These are phyloP conservation scores for Orchesellides sinensis DNA, from an alignment of 2,888 invertebrate species.

Conservation along the genomic window DNA sequence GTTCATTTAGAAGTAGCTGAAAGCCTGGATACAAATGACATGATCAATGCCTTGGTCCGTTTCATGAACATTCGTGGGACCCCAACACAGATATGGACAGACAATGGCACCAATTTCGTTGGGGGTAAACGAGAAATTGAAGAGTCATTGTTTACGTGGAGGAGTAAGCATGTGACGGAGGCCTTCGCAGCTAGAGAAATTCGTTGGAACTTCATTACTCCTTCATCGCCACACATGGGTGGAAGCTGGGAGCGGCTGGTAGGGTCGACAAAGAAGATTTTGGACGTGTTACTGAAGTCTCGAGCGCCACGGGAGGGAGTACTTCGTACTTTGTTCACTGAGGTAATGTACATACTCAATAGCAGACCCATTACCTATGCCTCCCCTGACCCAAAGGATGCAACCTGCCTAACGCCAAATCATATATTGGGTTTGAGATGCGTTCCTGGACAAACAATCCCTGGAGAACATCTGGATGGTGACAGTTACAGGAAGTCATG, in stretches of 20 bases:
- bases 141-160: neutral
- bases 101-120: slow-evolving; percentile 69
- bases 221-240: slow-evolving; percentile 68
- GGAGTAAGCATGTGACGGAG: neutral
- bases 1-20: slow-evolving; percentile 48
- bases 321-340: slow-evolving; percentile 57
- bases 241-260: slow-evolving; percentile 72
- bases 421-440: slow-evolving; percentile 45
- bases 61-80: slow-evolving; percentile 48
- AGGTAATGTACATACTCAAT: slow-evolving; percentile 52
- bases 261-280: slow-evolving; percentile 50
- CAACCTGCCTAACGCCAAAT: slow-evolving; percentile 51
- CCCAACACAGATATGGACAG: slow-evolving; percentile 52
- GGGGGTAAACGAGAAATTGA: slow-evolving; percentile 43
- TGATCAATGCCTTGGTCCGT: slow-evolving; percentile 33
- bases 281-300: slow-evolving; percentile 38
- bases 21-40: slow-evolving; percentile 17
- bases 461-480: slow-evolving; percentile 28
- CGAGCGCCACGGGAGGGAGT: slow-evolving; percentile 50
- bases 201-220: slow-evolving; percentile 68
- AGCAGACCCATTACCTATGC: slow-evolving; percentile 55
- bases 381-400: slow-evolving; percentile 48
- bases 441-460: neutral
- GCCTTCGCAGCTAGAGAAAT: neutral
- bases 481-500: slow-evolving; percentile 51